Base-by-base conservation (phyloP, 2,113 vertebrate species). In the Pitta sordida region DNA sequence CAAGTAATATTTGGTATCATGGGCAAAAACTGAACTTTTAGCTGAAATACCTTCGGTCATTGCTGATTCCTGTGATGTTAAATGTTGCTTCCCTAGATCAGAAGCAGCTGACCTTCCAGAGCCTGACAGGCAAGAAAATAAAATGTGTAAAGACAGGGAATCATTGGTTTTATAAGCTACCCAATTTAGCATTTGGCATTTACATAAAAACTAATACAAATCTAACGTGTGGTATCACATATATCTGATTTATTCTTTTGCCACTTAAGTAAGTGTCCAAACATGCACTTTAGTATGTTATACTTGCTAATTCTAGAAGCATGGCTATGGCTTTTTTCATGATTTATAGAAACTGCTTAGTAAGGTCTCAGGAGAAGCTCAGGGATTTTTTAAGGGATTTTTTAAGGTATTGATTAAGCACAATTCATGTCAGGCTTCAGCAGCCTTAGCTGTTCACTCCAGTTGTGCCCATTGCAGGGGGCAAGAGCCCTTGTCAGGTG, bases 11-110 rank as follows among this genome's bases (percentile, higher is more conserved):
- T 83, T 7, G 0, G 30, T 67, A 46, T 82, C 67, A 43, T 27
- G 58, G 65, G 60, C 65, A 70, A 78, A 63, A 89, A 73, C n/a
- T 29, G 27, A 92, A 85, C 58, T 73, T 94, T 20, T 58, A 84
- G 39, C 51, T 79, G 77, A 83, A 64, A 62, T 46, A 84, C 32
- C 74, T 94, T 91, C 96, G 85, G 77, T 93, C 69, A 39, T 21
- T 75, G 46, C 46, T 78, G 70, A 77, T 87, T 80, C 34, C n/a
- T 89, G 13, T 67, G 75, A 81, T 94, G 21, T 76, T 94, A 76
- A 85, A 80, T 36, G 51, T 80, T 79, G 19, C 51, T 91, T 88
- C 15, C 26, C 37, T 81, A 75, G 55, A 93, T 53, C 1, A 1
- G 63, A 71, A 87, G 23, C 49, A 83, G 32, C 23, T 75, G 88